phyloP scores from a whole-genome alignment of 2,797 vertebrate genomes.

The Thamnophis elegans region DNA sequence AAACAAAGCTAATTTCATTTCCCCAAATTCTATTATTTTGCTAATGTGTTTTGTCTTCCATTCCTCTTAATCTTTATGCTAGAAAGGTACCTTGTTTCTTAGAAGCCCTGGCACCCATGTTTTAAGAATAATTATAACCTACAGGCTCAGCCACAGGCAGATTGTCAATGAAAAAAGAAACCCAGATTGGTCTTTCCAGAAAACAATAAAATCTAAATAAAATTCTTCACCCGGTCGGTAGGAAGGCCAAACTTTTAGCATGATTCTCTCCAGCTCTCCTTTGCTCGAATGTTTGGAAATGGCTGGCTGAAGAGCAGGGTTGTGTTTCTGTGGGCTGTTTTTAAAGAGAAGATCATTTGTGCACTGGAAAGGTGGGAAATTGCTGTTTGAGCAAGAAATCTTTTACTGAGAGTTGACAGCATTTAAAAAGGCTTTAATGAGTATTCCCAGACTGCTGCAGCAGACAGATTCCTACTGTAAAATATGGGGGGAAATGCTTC shows the following conservation, averaged over 20 bases:
- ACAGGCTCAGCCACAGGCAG: neutral
- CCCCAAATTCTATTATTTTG: neutral
- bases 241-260: neutral
- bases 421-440: neutral
- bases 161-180: neutral
- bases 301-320: neutral
- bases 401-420: neutral
- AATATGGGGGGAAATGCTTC: neutral
- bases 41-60: neutral
- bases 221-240: neutral
- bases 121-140: neutral
- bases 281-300: neutral
- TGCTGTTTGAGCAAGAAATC: no score
- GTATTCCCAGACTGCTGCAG: neutral
- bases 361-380: neutral
- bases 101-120: neutral
- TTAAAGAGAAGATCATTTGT: neutral
- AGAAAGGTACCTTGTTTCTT: neutral
- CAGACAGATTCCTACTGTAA: neutral
- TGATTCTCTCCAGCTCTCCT: neutral
- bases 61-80: neutral
- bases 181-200: neutral
- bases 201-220: neutral
- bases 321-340: neutral
- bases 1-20: neutral